phyloP scores from a whole-genome alignment of 2,888 invertebrate genomes.

The Microctonus hyperodae region DNA sequence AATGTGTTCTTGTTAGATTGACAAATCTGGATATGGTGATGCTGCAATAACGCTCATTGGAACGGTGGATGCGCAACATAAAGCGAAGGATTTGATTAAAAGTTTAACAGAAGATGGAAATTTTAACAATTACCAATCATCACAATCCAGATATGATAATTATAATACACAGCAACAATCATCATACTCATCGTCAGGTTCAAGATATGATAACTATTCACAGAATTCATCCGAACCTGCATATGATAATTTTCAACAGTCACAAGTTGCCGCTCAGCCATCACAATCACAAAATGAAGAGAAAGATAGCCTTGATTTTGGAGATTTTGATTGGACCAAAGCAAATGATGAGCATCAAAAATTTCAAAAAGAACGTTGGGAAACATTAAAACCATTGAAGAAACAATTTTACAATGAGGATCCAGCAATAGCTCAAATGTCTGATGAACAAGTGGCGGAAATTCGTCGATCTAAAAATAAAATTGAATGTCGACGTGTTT shows the following conservation, averaged over 20 bases:
- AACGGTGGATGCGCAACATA: conserved; percentile 63
- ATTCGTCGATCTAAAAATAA: conserved; percentile 76
- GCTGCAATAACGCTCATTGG: conserved; percentile 66
- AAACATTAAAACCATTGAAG: conserved; percentile 71
- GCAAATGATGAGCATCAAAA: conserved; percentile 65
- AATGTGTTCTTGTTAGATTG: too few species aligned
- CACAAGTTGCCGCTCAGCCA: background rate
- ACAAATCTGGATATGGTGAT: conserved; percentile 51
- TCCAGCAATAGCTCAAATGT: conserved; percentile 73
- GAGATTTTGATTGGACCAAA: conserved; percentile 68
- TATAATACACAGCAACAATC: too few species aligned
- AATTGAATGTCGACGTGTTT: conserved; percentile 76
- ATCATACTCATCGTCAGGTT: background rate
- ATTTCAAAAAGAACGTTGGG: conserved; percentile 68
- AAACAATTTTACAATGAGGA: conserved; percentile 88
- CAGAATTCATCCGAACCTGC: background rate
- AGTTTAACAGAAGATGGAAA: conserved; percentile 50
- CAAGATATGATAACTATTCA: background rate
- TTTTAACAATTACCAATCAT: conserved; percentile 13
- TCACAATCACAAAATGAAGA: background rate
- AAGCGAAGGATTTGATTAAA: conserved; percentile 62
- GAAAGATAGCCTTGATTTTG: conserved; percentile 32
- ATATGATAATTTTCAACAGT: background rate
- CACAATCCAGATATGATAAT: too few species aligned
- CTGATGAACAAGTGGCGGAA: conserved; percentile 68